Evolutionary conservation across 2,888 invertebrate species (phyloP).

Genomic region (Eupithecia vulgata): DNA sequence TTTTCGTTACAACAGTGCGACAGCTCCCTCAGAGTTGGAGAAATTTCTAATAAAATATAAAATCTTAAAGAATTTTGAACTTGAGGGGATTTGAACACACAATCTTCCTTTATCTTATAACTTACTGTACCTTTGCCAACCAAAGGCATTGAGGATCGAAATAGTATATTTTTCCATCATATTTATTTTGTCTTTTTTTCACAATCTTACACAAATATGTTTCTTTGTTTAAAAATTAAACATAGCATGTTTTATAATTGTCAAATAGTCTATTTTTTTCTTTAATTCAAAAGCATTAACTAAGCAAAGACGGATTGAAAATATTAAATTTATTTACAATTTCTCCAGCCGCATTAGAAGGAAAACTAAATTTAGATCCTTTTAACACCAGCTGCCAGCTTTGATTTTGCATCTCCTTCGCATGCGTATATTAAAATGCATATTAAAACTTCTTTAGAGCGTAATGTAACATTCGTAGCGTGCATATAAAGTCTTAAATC

Average conservation of each 20-base stretch:
- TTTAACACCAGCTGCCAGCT: neutral
- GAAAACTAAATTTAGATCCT: neutral
- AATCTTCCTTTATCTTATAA: neutral
- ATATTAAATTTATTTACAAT: neutral
- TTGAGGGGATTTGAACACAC: too few species aligned
- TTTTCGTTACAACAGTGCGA: too few species aligned
- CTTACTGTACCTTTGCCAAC: neutral
- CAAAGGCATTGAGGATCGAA: neutral
- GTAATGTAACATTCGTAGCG: too few species aligned
- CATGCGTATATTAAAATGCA: neutral
- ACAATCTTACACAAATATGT: neutral
- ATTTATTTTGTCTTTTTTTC: neutral
- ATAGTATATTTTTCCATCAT: neutral
- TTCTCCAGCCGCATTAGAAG: neutral
- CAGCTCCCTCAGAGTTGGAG: too few species aligned
- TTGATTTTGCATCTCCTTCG: neutral
- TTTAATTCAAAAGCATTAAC: too few species aligned
- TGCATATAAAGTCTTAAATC: too few species aligned
- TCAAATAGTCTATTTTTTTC: neutral
- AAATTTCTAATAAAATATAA: too few species aligned
- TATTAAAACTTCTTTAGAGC: too few species aligned
- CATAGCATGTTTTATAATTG: neutral
- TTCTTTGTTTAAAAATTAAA: neutral
- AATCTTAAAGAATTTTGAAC: too few species aligned
- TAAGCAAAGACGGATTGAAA: too few species aligned